Base-by-base conservation (phyloP, 2,888 invertebrate genomes). In the Stomorhina lunata region DNA sequence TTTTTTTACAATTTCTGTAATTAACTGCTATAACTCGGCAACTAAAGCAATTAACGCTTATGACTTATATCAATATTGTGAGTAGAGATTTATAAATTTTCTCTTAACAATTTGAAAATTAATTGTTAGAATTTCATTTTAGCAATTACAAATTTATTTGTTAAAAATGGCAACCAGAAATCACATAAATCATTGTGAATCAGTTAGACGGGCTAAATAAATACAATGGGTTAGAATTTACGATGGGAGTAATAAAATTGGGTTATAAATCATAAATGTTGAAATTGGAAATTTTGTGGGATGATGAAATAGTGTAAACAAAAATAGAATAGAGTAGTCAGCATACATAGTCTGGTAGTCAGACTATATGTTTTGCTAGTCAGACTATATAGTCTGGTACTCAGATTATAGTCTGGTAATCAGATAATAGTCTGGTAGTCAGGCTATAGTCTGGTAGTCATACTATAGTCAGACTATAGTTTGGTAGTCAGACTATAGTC, bases 21-120 rank as follows among this genome's bases (percentile, higher is more conserved):
- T 50, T 72, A 72, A 72, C 61, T 48, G 17, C 48, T 37, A 59
- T 34, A 71, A 48, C 71, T 48, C 45, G 45, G 57, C 57, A 71
- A 59, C 29, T 59, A 71, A 72, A 72, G 48, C 61, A 72, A 72
- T 72, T 61, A 72, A 48, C 48, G 61, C 32, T n/a, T 59, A 15
- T 48, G 72, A 37, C 72, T 61, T 34, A 61, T 48, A 59, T 71
- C 32, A 27, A 61, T 61, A 6, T 40, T 57, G 15, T 25, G n/a
- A n/a, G n/a, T n/a, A n/a, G n/a, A 22, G 50, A 10, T 37, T 50
- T 29, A 17, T 17, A 59, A 27, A 61, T 50, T 48, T 37, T 37
- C 25, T 17, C 27, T 53, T 15, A 37, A 34, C 48, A 48, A n/a
- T n/a, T n/a, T n/a, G 17, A 34, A 7, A 37, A 2, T 17, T 27